Evolutionary conservation across 2,888 invertebrate genomes (phyloP), one percentile per base, ranked within the genome.

Genomic region (Diachrysia chrysitis): DNA sequence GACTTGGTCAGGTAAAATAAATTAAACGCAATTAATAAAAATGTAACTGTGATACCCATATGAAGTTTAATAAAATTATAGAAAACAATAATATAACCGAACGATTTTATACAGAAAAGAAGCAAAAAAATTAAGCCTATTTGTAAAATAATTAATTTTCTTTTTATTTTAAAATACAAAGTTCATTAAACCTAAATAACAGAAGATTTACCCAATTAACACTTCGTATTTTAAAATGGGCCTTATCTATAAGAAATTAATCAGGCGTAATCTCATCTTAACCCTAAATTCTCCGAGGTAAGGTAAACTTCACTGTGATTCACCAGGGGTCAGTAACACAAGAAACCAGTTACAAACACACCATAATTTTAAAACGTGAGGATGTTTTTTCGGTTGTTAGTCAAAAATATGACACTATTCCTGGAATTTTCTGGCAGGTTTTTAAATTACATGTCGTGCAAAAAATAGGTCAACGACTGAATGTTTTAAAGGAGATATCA

Each of bases 241-340:
- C 66, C 68, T 76, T 85, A 85, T 83, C 83, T 76, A 65, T 70
- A 76, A 77, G 17, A 70, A 73, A 84, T 87, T 83, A 83, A 85
- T 86, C 82, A 85, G 69, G 73, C 46, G 66, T 79, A 72, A 78
- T 78, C 73, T 35, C 66, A 68, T 59, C 51, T 66, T 71, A 66
- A 71, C 70, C 57, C 69, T 73, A 74, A 78, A 76, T 73, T 73
- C 82, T 75, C 68, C 65, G 69, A 80, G 69, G 71, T 88, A 68
- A 82, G 72, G 92, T 91, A 92, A 92, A 93, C 89, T 66, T 66
- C 68, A 64, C 51, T 54, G 63, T 93, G 92, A 93, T 70, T 93
- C 93, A 93, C 83, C 78, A 58, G 84, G 76, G 94, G 92, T 93
- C 93, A 92, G 69, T 91, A 83, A 88, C 91, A 85, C 81, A 79